Evolutionary conservation across 92 coral and sea anemone species (phyloP).

Genomic region (Blastomussa wellsi): DNA sequence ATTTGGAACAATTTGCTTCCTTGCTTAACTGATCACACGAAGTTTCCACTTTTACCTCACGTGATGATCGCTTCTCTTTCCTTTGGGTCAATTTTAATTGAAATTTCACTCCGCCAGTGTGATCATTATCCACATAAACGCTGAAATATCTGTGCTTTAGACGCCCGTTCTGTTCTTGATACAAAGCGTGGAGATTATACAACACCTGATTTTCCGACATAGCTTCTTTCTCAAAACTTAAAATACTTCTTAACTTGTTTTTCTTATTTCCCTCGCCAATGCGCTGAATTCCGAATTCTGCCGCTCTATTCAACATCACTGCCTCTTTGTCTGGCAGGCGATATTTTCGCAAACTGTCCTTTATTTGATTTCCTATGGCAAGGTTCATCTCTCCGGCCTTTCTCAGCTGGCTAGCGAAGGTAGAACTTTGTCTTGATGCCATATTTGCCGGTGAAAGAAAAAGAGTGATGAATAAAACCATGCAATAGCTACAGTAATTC

Average conservation of each 20-base stretch:
- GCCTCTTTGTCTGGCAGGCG: neutral
- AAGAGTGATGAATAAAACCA: neutral
- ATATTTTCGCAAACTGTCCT: neutral
- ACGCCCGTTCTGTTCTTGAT: slow-evolving; percentile 6
- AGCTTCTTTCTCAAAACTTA: slow-evolving; percentile 1
- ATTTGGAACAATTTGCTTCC: slow-evolving; percentile 68
- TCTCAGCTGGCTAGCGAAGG: neutral
- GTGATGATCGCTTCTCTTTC: neutral
- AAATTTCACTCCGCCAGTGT: neutral
- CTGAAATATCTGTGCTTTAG: slow-evolving; percentile 4
- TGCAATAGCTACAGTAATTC: neutral
- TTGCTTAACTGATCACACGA: slow-evolving; percentile 63
- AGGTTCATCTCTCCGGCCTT: neutral
- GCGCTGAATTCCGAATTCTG: slow-evolving; percentile 19
- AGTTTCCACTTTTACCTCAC: neutral
- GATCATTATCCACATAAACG: neutral
- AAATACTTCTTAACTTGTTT: slow-evolving; percentile 3
- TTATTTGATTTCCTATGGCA: neutral
- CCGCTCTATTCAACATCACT: slow-evolving; percentile 14
- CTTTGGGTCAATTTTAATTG: neutral
- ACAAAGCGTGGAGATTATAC: slow-evolving; percentile 24
- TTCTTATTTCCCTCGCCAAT: neutral
- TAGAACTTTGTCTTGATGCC: neutral
- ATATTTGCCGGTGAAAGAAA: neutral
- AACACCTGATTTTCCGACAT: neutral